Evolutionary conservation across 2,797 vertebrate species (phyloP).

Genomic region (Hozukius guyotensis): DNA sequence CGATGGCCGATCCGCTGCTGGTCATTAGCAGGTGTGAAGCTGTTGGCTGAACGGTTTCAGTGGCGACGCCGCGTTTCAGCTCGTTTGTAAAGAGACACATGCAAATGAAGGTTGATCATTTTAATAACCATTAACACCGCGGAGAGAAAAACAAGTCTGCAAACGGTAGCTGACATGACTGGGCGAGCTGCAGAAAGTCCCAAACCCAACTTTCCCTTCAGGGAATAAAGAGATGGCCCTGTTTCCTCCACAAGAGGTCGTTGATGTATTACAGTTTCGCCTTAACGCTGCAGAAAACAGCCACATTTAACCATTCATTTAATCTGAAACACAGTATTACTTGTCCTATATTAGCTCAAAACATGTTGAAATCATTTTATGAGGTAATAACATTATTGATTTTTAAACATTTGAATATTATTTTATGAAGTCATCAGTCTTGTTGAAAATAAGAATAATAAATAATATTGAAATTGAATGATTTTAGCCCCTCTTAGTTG

Average conservation of each 20-base stretch:
- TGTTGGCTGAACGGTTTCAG: slow-evolving; percentile 38
- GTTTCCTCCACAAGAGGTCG: slow-evolving; percentile 84
- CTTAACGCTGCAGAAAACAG: not conserved
- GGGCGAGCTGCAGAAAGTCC: not conserved
- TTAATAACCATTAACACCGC: slow-evolving; percentile 52
- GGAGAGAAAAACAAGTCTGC: slow-evolving; percentile 23
- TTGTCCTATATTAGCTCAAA: not conserved
- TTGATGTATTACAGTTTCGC: slow-evolving; percentile 76
- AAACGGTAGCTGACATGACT: slow-evolving; percentile 12
- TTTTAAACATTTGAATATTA: not conserved
- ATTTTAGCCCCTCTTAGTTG: not conserved
- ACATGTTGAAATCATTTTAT: not conserved
- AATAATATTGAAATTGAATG: not conserved
- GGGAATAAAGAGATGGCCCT: slow-evolving; percentile 26
- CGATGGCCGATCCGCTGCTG: slow-evolving; percentile 60
- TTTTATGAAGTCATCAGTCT: accelerated
- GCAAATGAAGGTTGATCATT: slow-evolving; percentile 58
- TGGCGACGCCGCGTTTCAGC: slow-evolving; percentile 32
- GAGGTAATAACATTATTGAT: not conserved
- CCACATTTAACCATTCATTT: not conserved
- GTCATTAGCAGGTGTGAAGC: slow-evolving; percentile 81
- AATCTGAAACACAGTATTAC: not conserved
- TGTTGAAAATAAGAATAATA: too few relatives aligned
- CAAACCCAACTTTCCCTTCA: slow-evolving; percentile 19
- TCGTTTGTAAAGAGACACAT: slow-evolving; percentile 63